Evolutionary conservation across 37 sponge, comb jelly and placozoan genomes (phyloP).

Genomic region (Amphimedon queenslandica): DNA sequence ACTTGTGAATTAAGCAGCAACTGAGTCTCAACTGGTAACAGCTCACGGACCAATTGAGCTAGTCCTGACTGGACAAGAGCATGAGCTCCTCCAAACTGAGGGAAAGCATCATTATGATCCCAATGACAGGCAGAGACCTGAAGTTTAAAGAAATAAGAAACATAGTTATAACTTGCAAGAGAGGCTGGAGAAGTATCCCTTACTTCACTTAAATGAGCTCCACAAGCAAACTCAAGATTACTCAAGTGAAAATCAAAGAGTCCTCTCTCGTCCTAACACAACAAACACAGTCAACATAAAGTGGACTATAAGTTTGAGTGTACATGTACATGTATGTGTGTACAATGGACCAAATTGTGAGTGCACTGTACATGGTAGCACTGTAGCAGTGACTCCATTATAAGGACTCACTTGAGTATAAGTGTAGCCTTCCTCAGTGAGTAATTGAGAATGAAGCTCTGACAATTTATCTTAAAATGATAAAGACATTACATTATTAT

Average conservation of each 20-base stretch:
- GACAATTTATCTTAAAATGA: not conserved
- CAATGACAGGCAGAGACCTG: constrained; percentile 85
- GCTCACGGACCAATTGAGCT: not conserved
- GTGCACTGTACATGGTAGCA: too few relatives aligned
- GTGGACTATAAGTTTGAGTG: too few relatives aligned
- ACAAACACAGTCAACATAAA: too few relatives aligned
- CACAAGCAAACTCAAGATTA: constrained; percentile 91
- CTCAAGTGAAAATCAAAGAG: constrained; percentile 82
- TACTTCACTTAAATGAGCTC: constrained; percentile 72
- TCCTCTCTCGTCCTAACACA: constrained; percentile 53
- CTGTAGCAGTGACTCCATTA: too few relatives aligned
- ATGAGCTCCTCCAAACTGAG: constrained; percentile 85
- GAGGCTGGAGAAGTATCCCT: not conserved
- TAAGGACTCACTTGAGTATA: too few relatives aligned
- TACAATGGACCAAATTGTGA: too few relatives aligned
- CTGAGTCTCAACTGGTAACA: not conserved
- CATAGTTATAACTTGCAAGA: not conserved
- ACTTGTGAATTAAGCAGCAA: not conserved
- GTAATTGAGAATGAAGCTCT: not conserved
- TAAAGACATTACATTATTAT: not conserved
- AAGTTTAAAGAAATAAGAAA: not conserved
- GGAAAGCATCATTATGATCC: constrained; percentile 86
- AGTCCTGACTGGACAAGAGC: constrained; percentile 39
- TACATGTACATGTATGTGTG: too few relatives aligned
- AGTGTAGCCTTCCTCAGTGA: too few relatives aligned